Percentiles rank a stretch among this genome's conserved stretches.
phyloP scores from a whole-genome alignment of 2,888 invertebrate genomes.

The Dexiosoma caninum region DNA sequence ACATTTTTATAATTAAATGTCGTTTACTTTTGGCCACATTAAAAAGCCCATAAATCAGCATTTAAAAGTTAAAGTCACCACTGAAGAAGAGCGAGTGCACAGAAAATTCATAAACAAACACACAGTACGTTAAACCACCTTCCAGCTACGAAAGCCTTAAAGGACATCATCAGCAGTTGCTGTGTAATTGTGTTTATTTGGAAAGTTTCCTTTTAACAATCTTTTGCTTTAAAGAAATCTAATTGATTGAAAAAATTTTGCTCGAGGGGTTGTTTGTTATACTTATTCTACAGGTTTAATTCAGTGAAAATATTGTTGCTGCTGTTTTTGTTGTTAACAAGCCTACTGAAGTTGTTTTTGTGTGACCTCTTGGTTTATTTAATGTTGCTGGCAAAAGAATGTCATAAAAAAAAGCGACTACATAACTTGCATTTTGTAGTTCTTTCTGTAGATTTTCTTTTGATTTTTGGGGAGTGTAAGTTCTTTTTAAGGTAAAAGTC shows the following conservation, averaged over 20 bases:
- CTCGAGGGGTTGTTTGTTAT: slow-evolving; percentile 70
- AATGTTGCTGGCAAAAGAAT: slow-evolving; percentile 61
- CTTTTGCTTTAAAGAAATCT: slow-evolving; percentile 73
- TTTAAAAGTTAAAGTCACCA: slow-evolving; percentile 55
- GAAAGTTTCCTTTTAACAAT: slow-evolving; percentile 64
- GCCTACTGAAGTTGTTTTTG: slow-evolving; percentile 36
- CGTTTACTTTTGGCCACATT: slow-evolving; percentile 77
- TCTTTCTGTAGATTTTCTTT: not conserved
- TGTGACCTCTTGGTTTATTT: slow-evolving; percentile 65
- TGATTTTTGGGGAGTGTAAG: not conserved
- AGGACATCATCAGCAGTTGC: slow-evolving; percentile 22
- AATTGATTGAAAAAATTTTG: slow-evolving; percentile 75
- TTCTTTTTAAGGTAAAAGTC: slow-evolving; percentile 37
- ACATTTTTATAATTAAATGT: slow-evolving; percentile 76
- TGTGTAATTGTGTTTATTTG: slow-evolving; percentile 24
- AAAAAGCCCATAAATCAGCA: slow-evolving; percentile 77
- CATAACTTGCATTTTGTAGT: slow-evolving; percentile 19
- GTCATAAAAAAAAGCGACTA: slow-evolving; percentile 67
- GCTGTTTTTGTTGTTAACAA: slow-evolving; percentile 35
- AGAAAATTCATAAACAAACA: slow-evolving; percentile 36
- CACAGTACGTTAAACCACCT: not conserved
- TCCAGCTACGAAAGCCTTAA: slow-evolving; percentile 9
- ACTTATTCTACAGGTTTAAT: slow-evolving; percentile 31
- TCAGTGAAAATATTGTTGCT: slow-evolving; percentile 41
- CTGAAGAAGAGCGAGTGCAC: not conserved